phyloP scores from a whole-genome alignment of 1,140 invertebrate species.

The Micrasema minimum region DNA sequence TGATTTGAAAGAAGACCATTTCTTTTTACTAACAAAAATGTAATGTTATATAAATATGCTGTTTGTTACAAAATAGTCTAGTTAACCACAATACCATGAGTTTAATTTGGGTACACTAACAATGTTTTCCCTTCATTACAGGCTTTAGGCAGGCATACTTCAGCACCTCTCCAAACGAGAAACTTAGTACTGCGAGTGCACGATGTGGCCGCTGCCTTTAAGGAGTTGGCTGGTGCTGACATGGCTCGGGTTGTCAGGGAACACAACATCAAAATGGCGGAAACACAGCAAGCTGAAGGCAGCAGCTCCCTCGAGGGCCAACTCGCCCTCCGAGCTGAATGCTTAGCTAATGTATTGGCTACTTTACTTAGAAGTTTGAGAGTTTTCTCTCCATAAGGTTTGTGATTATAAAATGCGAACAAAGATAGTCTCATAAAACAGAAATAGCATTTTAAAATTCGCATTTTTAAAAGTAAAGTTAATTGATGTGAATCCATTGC shows the following conservation, averaged over 20 bases:
- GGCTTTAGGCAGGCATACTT: conserved; percentile 77
- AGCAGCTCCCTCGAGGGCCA: conserved; percentile 69
- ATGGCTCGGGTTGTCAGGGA: conserved; percentile 67
- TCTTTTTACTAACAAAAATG: no score
- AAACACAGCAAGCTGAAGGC: conserved; percentile 59
- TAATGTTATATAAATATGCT: no score
- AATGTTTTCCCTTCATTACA: no score
- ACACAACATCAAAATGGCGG: conserved; percentile 60
- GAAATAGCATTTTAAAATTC: no score
- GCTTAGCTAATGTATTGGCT: conserved; percentile 82
- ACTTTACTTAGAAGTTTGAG: conserved; percentile 82
- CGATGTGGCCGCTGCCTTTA: conserved; percentile 83
- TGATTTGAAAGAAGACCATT: no score
- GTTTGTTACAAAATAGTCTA: no score
- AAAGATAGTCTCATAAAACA: no score
- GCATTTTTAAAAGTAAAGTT: no score
- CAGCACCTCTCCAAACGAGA: conserved; percentile 80
- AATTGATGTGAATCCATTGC: no score
- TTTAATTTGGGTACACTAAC: no score
- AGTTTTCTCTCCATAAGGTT: conserved; percentile 76
- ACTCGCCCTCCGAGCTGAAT: conserved; percentile 79
- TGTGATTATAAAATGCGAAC: neutral
- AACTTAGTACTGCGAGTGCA: conserved; percentile 83
- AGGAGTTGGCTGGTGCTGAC: conserved; percentile 72
- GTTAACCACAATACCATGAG: no score